Conservation (phyloP, 2,888 invertebrate species). For the Bimastos eiseni region DNA sequence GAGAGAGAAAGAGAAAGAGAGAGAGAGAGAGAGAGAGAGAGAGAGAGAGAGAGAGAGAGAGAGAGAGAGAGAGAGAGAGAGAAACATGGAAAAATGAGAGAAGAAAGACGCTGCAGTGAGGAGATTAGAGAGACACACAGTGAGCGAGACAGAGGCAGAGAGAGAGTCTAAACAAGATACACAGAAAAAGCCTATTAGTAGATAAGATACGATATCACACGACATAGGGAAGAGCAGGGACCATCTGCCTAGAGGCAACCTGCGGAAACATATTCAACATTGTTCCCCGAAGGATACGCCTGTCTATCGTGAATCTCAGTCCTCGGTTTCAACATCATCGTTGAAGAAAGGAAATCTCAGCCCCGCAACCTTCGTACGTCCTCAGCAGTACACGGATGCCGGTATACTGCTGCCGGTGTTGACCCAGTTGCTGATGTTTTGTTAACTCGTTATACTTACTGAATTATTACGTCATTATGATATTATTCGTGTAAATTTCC, state of each 20-base stretch:
- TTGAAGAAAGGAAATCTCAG: not conserved
- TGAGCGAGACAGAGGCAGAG: too few species aligned
- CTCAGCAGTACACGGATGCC: not conserved
- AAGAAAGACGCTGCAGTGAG: too few species aligned
- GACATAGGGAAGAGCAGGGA: not conserved
- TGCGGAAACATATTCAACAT: not conserved
- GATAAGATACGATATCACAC: too few species aligned
- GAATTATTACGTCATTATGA: not conserved
- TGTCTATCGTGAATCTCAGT: too few species aligned
- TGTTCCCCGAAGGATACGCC: too few species aligned
- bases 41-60: not conserved
- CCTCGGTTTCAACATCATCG: not conserved
- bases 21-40: too few species aligned
- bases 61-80: not conserved
- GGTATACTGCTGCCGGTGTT: too few species aligned
- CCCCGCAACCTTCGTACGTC: not conserved
- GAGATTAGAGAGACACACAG: too few species aligned
- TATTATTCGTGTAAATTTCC: not conserved
- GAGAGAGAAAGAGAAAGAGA: too few species aligned
- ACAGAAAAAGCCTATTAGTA: too few species aligned
- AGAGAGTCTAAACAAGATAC: too few species aligned
- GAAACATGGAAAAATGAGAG: too few species aligned
- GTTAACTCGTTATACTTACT: constrained; percentile 9
- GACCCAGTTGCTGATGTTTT: not conserved
- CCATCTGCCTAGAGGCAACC: not conserved